These are phyloP conservation scores for Drosophila kuntzei DNA, from an alignment of 2,888 invertebrate genomes.

Conservation along the genomic window DNA sequence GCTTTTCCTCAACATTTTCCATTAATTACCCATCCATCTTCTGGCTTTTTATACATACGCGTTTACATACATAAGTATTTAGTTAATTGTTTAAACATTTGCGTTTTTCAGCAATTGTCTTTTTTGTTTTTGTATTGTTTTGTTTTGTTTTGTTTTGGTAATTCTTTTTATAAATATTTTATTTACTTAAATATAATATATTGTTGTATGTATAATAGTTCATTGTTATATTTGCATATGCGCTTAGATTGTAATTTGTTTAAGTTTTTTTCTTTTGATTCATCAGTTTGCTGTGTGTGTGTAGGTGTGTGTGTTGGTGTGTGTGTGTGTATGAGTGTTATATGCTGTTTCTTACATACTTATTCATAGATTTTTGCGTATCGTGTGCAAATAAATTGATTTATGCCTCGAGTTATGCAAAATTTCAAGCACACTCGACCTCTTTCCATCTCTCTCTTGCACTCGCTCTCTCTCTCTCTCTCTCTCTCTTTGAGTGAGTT, in stretches of 20 bases:
- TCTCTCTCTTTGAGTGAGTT: constrained; percentile 25
- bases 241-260: constrained; percentile 75
- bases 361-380: constrained; percentile 35
- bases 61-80: constrained; percentile 56
- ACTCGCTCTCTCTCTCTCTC: not conserved
- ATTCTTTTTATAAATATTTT: constrained; percentile 75
- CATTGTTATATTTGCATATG: constrained; percentile 79
- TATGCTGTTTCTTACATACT: constrained; percentile 40
- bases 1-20: constrained; percentile 24
- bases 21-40: constrained; percentile 43
- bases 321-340: constrained; percentile 26
- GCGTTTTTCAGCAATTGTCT: constrained; percentile 43
- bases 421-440: constrained; percentile 44
- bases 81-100: constrained; percentile 70
- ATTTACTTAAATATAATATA: constrained; percentile 73
- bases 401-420: constrained; percentile 70
- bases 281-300: constrained; percentile 50
- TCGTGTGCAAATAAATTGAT: constrained; percentile 70
- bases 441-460: not conserved
- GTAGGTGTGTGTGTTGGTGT: constrained; percentile 29
- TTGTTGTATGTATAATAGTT: constrained; percentile 77
- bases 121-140: constrained; percentile 41
- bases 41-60: constrained; percentile 51
- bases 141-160: constrained; percentile 20
- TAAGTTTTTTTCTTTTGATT: constrained; percentile 73